Percentiles rank a stretch among this genome's conserved stretches.
Evolutionary conservation across 1,140 invertebrate genomes (phyloP).

Genomic region (Stegodyphus dumicola): DNA sequence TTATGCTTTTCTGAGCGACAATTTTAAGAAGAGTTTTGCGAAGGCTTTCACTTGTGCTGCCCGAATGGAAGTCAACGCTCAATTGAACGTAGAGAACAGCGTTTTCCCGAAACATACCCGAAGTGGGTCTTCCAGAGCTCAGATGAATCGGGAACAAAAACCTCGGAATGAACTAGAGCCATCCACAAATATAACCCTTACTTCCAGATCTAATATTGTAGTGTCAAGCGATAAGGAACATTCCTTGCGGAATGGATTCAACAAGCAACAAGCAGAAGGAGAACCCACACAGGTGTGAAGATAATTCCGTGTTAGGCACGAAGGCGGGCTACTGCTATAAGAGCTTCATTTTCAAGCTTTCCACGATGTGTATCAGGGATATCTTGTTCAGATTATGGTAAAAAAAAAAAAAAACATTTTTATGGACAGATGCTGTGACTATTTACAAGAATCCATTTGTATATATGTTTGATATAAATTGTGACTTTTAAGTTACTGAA

Average conservation of each 20-base stretch:
- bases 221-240: slow-evolving; percentile 55
- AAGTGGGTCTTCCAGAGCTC: slow-evolving; percentile 63
- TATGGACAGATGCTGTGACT: too few species aligned
- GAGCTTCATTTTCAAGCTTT: too few species aligned
- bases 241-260: slow-evolving; percentile 43
- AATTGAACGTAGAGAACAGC: slow-evolving; percentile 88
- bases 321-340: too few species aligned
- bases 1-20: slow-evolving; percentile 93
- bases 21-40: slow-evolving; percentile 94
- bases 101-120: slow-evolving; percentile 80
- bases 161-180: slow-evolving; percentile 60
- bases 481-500: too few species aligned
- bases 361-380: too few species aligned
- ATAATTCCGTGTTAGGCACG: neutral
- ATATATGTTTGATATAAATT: too few species aligned
- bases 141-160: slow-evolving; percentile 22
- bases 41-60: slow-evolving; percentile 77
- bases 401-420: too few species aligned
- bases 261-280: slow-evolving; percentile 48
- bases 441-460: too few species aligned
- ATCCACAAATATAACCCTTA: slow-evolving; percentile 63
- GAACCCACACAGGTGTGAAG: slow-evolving; percentile 60
- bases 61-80: slow-evolving; percentile 81
- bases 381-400: too few species aligned
- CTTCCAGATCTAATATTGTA: slow-evolving; percentile 60